phyloP scores from a whole-genome alignment of 2,797 vertebrate genomes.

The Lophius americanus region DNA sequence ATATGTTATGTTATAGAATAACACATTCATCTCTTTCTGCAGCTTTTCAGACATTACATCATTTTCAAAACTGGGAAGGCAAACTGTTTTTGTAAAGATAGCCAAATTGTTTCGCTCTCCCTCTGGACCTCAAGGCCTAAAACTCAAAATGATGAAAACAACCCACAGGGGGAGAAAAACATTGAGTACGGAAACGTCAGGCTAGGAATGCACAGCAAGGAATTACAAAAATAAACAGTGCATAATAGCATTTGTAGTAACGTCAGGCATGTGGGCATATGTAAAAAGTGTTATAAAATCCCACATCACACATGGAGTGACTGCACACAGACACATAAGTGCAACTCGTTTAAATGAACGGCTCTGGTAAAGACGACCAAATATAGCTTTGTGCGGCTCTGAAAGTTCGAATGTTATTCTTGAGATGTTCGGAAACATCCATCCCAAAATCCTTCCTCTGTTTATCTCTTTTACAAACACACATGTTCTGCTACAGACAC shows the following conservation, averaged over 20 bases:
- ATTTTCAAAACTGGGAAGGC: constrained; percentile 31
- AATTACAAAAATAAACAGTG: constrained; percentile 60
- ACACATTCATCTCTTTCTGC: constrained; percentile 34
- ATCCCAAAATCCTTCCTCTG: constrained; percentile 15
- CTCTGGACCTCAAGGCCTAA: constrained; percentile 26
- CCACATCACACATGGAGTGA: constrained; percentile 38
- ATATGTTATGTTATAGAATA: constrained; percentile 21
- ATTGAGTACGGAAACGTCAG: constrained; percentile 34
- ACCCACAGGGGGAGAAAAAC: constrained; percentile 21
- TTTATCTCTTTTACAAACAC: neutral
- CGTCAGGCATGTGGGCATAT: constrained; percentile 23
- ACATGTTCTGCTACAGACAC: neutral
- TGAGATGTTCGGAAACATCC: constrained; percentile 48
- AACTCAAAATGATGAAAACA: constrained; percentile 52
- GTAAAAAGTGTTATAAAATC: constrained; percentile 28
- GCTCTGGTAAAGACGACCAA: constrained; percentile 40
- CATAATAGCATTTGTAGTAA: constrained; percentile 37
- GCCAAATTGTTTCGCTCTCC: constrained; percentile 43
- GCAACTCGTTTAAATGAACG: no score
- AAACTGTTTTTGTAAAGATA: constrained; percentile 56
- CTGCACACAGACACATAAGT: constrained; percentile 20
- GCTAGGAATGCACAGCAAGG: constrained; percentile 31
- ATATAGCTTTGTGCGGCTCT: constrained; percentile 40
- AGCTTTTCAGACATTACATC: constrained; percentile 63
- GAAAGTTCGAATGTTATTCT: constrained; percentile 53